Base-by-base conservation (phyloP, 53 echinoderm and acorn worm genomes). In the Holothuria leucospilota region DNA sequence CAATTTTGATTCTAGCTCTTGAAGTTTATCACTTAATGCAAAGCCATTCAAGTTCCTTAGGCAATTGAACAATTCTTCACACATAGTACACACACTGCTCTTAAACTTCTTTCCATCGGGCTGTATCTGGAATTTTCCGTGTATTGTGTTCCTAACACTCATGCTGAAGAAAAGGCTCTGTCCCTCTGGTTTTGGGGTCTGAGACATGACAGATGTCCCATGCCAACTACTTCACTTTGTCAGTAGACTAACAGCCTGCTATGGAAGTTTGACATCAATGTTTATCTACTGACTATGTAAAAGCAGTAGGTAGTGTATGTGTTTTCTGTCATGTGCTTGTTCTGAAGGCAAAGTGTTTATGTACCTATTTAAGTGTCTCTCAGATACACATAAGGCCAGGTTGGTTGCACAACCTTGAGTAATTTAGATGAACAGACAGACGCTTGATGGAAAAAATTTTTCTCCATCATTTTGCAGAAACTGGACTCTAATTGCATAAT, bases 171-270 rank as follows among this genome's bases (percentile, higher is more conserved):
- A 82, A 40, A 5, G 29, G 20, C 59, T 89, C 72, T 27, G 61
- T 62, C 7, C n/a, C n/a, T 52, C 23, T 25, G 89, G 89, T 61
- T 82, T 72, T 13, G 89, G 89, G 21, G 73, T 81, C 27, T 71
- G 63, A 2, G 83, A 81, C 89, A 89, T 89, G 38, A 64, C 28
- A 25, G 89, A 89, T 0, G 89, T 89, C 3, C 89, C 89, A 74
- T 89, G 89, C 89, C 89, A 89, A 30, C 87, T 87, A 15, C 86
- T 60, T 12, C 73, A n/a, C 39, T 20, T 11, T 13, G 63, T 88
- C 82, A 30, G 62, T 18, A 8, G 28, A 58, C 80, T 71, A 59
- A 81, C 88, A 69, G 82, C n/a, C 82, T 63, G 63, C 63, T 63
- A 63, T 63, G 63, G 63, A n/a, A 5, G 63, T 23, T 25, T 23